These are phyloP conservation scores for Lamprotornis superbus DNA, from an alignment of 2,113 vertebrate species.

Conservation along the genomic window DNA sequence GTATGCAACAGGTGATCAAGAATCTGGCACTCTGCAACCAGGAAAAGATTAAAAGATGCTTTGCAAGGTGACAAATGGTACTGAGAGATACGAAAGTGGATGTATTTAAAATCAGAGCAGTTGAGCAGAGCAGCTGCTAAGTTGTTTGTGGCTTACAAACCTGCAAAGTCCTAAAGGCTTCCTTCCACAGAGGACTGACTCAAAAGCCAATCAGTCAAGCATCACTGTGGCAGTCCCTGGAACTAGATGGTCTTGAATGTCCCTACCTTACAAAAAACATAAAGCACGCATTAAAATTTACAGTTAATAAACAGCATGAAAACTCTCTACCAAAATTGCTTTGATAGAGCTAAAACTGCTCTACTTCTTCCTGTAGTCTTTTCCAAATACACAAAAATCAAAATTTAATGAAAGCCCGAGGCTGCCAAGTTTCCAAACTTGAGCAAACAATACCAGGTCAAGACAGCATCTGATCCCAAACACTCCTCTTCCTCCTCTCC, in stretches of 20 bases:
- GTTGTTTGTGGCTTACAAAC: not conserved
- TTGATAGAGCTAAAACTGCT: not conserved
- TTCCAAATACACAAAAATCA: slow-evolving; percentile 6
- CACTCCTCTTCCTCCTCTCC: not conserved
- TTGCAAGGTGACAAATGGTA: not conserved
- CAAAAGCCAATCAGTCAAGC: not conserved
- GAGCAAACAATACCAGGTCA: not conserved
- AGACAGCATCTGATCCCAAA: not conserved
- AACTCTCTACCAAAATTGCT: not conserved
- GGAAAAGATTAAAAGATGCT: not conserved
- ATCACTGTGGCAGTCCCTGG: not conserved
- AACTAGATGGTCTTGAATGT: not conserved
- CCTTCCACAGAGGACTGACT: not conserved
- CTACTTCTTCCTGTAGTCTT: not conserved
- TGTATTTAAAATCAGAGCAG: not conserved
- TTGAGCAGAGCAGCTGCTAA: not conserved
- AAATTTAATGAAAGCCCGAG: not conserved
- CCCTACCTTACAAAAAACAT: not conserved
- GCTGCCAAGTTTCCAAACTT: slow-evolving; percentile 9
- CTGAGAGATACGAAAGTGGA: not conserved
- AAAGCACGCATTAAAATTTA: not conserved
- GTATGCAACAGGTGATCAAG: not conserved
- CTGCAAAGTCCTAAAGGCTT: not conserved
- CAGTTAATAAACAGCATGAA: not conserved
- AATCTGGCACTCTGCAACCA: not conserved